These are phyloP conservation scores for Entomyzon cyanotis DNA, from an alignment of 2,113 vertebrate genomes.

Conservation along the genomic window DNA sequence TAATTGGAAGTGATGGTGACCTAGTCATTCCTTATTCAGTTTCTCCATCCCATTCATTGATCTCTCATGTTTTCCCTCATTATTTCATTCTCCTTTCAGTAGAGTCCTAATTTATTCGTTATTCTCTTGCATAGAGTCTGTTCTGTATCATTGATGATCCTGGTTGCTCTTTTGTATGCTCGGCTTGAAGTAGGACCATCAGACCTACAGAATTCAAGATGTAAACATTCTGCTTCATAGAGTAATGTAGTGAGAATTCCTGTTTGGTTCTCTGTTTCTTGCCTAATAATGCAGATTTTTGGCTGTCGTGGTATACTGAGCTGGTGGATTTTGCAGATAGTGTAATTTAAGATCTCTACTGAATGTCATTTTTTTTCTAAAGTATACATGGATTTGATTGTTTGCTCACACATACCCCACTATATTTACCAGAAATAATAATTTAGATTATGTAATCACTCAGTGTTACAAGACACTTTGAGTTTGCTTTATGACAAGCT, in stretches of 20 bases:
- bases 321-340: neutral
- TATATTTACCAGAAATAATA: neutral
- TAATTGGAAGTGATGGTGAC: neutral
- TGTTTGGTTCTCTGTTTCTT: neutral
- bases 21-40: neutral
- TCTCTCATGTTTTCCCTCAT: neutral
- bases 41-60: neutral
- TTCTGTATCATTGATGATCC: neutral
- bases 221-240: neutral
- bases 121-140: neutral
- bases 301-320: neutral
- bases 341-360: neutral
- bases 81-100: neutral
- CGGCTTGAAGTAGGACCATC: neutral
- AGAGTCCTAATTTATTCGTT: neutral
- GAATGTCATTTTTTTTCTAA: neutral
- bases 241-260: neutral
- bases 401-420: neutral
- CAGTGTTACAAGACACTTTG: fast-evolving
- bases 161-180: neutral
- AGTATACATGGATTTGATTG: neutral
- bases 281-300: neutral
- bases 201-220: neutral
- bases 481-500: neutral
- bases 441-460: neutral